phyloP scores from a whole-genome alignment of 1,140 invertebrate genomes.

The Papilio polyxenes region DNA sequence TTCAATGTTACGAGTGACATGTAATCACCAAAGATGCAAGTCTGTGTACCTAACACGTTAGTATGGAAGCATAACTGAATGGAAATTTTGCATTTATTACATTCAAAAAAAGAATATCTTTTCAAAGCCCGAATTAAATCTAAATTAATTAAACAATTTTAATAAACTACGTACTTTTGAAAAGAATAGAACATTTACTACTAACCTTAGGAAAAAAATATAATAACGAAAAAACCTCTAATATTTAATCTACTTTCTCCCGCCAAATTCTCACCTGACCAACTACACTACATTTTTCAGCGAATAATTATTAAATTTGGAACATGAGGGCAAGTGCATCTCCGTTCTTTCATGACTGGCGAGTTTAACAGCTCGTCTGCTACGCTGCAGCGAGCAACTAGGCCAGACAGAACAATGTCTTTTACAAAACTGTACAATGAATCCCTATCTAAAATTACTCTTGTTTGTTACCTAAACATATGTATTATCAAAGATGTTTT shows the following conservation, averaged over 20 bases:
- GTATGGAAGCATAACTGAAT: background rate
- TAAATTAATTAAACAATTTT: background rate
- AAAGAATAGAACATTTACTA: background rate
- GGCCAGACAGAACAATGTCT: conserved; percentile 15
- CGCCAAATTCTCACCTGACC: background rate
- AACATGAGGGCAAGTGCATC: conserved; percentile 1
- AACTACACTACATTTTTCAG: background rate
- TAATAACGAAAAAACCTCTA: no score
- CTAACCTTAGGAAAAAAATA: background rate
- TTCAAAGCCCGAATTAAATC: background rate
- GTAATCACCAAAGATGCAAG: conserved; percentile 17
- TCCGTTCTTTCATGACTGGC: background rate
- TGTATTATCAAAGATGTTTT: background rate
- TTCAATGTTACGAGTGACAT: conserved; percentile 11
- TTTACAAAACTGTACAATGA: conserved; percentile 9
- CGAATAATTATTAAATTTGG: background rate
- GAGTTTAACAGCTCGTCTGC: conserved; percentile 1
- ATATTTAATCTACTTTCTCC: background rate
- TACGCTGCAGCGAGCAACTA: conserved; percentile 4
- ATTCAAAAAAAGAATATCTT: background rate
- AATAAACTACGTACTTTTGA: background rate
- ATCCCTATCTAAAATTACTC: conserved; percentile 3
- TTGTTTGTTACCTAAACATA: background rate
- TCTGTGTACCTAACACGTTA: conserved; percentile 5
- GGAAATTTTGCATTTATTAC: conserved; percentile 7